These are phyloP conservation scores for Pogonocichla stellata DNA, from an alignment of 2,113 vertebrate genomes.

Conservation along the genomic window DNA sequence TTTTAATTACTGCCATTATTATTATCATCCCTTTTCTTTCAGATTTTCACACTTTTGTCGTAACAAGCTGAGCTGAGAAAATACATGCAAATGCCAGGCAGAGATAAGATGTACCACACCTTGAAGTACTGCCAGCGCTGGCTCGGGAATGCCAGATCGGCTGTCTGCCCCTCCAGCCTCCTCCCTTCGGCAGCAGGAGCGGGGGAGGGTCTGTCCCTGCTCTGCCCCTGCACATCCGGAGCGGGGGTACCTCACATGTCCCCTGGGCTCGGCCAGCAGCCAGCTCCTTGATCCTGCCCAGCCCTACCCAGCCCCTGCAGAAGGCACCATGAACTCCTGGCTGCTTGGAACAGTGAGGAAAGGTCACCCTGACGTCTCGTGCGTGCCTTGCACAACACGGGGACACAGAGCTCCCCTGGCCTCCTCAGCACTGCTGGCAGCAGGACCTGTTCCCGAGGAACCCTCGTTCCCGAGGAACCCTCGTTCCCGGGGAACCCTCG, in stretches of 20 bases:
- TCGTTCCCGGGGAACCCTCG: background rate
- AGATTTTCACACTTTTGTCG: slow-evolving; percentile 59
- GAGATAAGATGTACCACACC: slow-evolving; percentile 25
- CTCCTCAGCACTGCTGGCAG: background rate
- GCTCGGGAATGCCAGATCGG: background rate
- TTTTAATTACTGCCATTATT: slow-evolving; percentile 63
- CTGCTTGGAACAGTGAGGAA: background rate
- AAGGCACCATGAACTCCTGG: background rate
- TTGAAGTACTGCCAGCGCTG: slow-evolving; percentile 37
- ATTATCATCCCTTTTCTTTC: slow-evolving; percentile 44
- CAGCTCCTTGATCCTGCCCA: background rate
- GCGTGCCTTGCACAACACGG: background rate
- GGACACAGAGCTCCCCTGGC: background rate
- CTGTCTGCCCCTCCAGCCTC: background rate
- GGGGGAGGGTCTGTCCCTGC: background rate
- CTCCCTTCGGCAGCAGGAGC: background rate
- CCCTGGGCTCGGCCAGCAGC: fast-evolving
- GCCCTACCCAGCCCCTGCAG: background rate
- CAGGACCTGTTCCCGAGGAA: background rate
- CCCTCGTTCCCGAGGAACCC: background rate
- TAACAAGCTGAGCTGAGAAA: slow-evolving; percentile 65
- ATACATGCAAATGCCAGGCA: slow-evolving; percentile 41
- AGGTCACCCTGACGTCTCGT: fast-evolving
- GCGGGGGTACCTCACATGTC: background rate
- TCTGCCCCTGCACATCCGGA: background rate